Base-by-base conservation (phyloP, 2,797 vertebrate species). In the Tympanoctomys barrerae region DNA sequence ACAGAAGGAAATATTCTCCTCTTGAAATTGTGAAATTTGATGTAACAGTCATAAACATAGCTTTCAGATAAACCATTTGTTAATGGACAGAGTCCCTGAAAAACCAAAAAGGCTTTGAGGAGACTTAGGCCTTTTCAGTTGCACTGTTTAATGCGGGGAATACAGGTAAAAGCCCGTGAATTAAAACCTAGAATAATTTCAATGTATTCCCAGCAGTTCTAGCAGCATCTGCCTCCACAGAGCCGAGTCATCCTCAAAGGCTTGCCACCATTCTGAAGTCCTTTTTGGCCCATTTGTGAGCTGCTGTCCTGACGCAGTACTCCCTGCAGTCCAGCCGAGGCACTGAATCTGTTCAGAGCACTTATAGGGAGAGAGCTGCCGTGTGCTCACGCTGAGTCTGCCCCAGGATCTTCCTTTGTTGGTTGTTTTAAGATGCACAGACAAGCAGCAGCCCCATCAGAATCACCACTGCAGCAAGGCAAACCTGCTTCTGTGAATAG, bases 11-110 rank as follows among this genome's bases (percentile, higher is more conserved):
- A 7, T 7, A 13, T 0, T 71, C 24, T 70, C 49, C 42, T 81
- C 13, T 61, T 59, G 49, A 66, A 96, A 86, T 89, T 71, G 22
- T 19, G 13, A 84, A 88, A 93, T 33, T 84, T 75, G 82, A 79
- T 57, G 10, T 54, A 75, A 64, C 14, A 54, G n/a, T 31, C 7
- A 28, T 57, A 42, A 62, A 75, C 46, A 52, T 16, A 68, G 64
- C 18, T 59, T 71, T 28, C 18, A 88, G 54, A 71, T 31, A 16
- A 19, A 84, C n/a, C 87, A 71, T 31, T 46, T 85, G n/a, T 42
- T 59, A 61, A 14, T 7, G 64, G 68, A 78, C n/a, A 64, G 28
- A 42, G 46, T 33, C 75, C 33, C 75, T 28, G 12, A 46, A 24
- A 78, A n/a, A 21, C 54, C 10, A 22, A 52, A 39, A 81, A 36